Evolutionary conservation across 1,140 invertebrate species (phyloP).

Genomic region (Chironomus striatipennis): DNA sequence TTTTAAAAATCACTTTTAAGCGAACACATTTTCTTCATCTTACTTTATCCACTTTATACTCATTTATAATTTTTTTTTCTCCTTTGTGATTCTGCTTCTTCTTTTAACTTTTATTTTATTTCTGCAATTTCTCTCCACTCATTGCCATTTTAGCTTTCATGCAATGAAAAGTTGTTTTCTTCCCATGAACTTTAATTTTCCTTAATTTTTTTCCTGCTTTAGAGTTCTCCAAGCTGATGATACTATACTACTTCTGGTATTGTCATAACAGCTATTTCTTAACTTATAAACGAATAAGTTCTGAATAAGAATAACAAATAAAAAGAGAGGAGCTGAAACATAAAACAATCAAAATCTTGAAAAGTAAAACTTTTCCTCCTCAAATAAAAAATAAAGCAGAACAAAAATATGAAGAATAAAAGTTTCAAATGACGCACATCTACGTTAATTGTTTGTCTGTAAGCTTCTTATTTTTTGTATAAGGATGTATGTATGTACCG

Average conservation of each 20-base stretch:
- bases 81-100: neutral
- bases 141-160: conserved; percentile 13
- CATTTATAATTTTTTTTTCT: neutral
- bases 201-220: too few relatives aligned
- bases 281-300: neutral
- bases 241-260: neutral
- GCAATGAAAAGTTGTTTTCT: conserved; percentile 1
- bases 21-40: conserved; percentile 10
- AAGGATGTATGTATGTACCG: too few relatives aligned
- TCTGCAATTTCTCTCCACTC: neutral
- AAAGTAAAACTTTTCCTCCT: neutral
- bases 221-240: neutral
- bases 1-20: neutral
- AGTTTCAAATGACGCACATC: conserved; percentile 7
- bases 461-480: neutral
- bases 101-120: neutral
- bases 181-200: neutral
- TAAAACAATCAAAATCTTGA: conserved; percentile 9
- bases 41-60: neutral
- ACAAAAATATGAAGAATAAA: neutral
- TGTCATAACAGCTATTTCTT: neutral
- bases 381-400: neutral
- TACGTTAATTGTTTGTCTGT: conserved; percentile 7
- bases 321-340: neutral
- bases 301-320: neutral